Percentiles rank a stretch among this genome's conserved stretches.
These are phyloP conservation scores for Theropithecus gelada DNA, from an alignment of 2,113 vertebrate genomes.

Conservation along the genomic window DNA sequence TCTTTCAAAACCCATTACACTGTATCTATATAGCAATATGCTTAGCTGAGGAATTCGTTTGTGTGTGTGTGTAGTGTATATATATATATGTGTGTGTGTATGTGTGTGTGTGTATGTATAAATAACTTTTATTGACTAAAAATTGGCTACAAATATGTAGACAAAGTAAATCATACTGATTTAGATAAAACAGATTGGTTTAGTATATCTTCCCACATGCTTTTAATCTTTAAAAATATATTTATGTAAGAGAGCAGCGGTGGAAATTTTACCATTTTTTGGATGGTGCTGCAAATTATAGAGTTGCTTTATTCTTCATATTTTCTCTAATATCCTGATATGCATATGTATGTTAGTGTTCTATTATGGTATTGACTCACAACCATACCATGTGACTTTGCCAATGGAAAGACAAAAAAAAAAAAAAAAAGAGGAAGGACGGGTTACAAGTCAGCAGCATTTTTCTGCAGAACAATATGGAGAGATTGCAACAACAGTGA, in stretches of 20 bases:
- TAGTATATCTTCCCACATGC: neutral
- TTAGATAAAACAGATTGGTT: neutral
- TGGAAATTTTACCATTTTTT: neutral
- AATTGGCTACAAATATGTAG: neutral
- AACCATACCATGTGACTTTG: neutral
- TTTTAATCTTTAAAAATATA: neutral
- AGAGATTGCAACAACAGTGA: conserved; percentile 1
- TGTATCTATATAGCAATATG: neutral
- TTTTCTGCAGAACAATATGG: conserved; percentile 30
- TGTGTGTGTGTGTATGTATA: no score
- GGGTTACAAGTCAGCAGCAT: neutral
- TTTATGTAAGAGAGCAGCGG: neutral
- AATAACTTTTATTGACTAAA: neutral
- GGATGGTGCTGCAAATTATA: neutral
- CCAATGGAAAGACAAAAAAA: neutral
- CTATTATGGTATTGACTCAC: neutral
- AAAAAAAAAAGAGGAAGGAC: neutral
- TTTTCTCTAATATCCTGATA: neutral
- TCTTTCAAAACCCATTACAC: neutral
- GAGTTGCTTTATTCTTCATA: neutral
- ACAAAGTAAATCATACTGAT: neutral
- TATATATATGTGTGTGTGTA: no score
- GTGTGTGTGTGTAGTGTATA: neutral
- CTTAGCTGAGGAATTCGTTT: neutral
- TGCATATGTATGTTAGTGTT: neutral